Evolutionary conservation across 2,113 vertebrate species (phyloP).

Genomic region (Apeltes quadracus): DNA sequence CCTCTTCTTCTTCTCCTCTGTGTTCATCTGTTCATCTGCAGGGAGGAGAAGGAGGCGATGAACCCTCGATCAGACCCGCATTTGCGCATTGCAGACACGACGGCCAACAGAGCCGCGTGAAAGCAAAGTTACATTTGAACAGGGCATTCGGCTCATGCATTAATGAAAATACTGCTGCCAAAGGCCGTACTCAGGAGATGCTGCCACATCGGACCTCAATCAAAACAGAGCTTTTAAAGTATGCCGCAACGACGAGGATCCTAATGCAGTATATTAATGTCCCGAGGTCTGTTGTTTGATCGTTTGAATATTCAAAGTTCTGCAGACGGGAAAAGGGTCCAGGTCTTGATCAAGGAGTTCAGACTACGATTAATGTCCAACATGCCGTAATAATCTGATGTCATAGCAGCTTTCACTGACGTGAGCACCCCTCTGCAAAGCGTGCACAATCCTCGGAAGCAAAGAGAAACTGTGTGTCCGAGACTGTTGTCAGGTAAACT

Average conservation of each 20-base stretch:
- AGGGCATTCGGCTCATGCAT: background rate
- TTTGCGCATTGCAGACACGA: too few species aligned
- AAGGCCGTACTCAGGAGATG: background rate
- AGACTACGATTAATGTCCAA: too few species aligned
- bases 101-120: background rate
- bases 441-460: background rate
- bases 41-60: background rate
- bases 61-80: background rate
- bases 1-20: constrained; percentile 97
- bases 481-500: background rate
- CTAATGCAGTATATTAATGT: background rate
- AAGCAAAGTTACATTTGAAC: background rate
- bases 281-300: background rate
- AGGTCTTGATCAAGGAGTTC: background rate
- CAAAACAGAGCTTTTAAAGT: background rate
- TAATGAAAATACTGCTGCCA: background rate
- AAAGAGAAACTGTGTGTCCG: background rate
- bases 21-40: constrained; percentile 94
- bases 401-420: background rate
- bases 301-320: background rate
- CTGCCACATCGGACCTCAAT: background rate
- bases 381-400: background rate
- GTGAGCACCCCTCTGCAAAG: background rate
- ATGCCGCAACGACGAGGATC: background rate
- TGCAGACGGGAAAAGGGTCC: background rate